phyloP scores from a whole-genome alignment of 2,888 invertebrate species.

The Drosophila merina region DNA sequence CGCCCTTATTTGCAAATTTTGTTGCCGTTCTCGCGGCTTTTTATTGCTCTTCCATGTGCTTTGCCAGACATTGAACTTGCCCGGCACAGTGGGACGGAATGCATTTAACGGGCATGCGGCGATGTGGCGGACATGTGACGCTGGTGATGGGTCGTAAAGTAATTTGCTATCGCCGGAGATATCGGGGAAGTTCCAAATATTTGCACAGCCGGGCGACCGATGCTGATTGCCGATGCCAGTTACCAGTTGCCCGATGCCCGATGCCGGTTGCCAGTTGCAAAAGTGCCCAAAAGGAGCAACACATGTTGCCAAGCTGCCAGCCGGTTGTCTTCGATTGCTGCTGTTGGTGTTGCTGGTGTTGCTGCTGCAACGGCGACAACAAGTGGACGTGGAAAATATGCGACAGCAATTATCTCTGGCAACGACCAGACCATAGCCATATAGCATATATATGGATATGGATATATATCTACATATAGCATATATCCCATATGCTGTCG shows the following conservation, averaged over 20 bases:
- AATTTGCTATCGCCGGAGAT: constrained; percentile 42
- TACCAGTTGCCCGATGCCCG: no score
- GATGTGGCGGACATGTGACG: constrained; percentile 11
- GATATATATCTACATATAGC: constrained; percentile 4
- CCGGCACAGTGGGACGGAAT: constrained; percentile 60
- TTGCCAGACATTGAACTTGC: constrained; percentile 72
- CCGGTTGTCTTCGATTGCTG: constrained; percentile 20
- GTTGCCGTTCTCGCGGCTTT: constrained; percentile 13
- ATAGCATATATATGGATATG: constrained; percentile 31
- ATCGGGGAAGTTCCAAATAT: constrained; percentile 53
- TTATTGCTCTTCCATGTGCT: constrained; percentile 17
- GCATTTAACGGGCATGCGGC: constrained; percentile 20
- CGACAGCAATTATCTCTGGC: constrained; percentile 75
- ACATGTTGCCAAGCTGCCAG: constrained; percentile 61
- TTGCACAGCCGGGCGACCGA: constrained; percentile 40
- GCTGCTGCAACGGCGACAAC: constrained; percentile 54
- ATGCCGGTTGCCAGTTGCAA: constrained; percentile 52
- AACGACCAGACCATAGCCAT: constrained; percentile 39
- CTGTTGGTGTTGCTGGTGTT: constrained; percentile 20
- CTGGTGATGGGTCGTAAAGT: constrained; percentile 24
- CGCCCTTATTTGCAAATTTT: constrained; percentile 15
- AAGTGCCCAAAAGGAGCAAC: constrained; percentile 61
- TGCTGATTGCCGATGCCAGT: not conserved
- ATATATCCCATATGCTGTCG: constrained; percentile 59
- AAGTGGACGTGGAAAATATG: constrained; percentile 73